phyloP scores from a whole-genome alignment of 2,888 invertebrate genomes.

The Tinea pellionella region DNA sequence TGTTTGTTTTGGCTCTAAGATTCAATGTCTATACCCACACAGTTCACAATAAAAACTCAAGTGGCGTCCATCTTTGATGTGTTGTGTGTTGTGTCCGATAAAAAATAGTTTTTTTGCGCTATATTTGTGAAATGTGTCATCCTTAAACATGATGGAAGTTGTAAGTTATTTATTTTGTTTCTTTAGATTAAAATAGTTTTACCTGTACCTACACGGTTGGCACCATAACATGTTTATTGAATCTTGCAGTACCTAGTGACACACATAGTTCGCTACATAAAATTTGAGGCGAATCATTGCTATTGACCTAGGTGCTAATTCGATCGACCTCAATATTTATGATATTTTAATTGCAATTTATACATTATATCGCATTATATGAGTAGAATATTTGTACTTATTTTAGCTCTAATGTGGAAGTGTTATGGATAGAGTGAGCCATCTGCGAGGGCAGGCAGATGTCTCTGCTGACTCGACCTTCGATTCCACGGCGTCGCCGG shows the following conservation, averaged over 20 bases:
- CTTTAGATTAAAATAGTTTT: background rate
- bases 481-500: conserved; percentile 41
- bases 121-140: background rate
- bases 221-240: background rate
- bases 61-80: conserved; percentile 67
- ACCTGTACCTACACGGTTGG: background rate
- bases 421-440: conserved; percentile 62
- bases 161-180: background rate
- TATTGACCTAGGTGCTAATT: conserved; percentile 63
- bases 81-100: conserved; percentile 49
- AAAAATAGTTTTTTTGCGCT: background rate
- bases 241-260: conserved; percentile 39
- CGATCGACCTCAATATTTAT: conserved; percentile 49
- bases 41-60: background rate
- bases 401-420: conserved; percentile 46
- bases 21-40: background rate
- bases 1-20: too few relatives aligned
- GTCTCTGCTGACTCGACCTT: conserved; percentile 44
- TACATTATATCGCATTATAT: background rate
- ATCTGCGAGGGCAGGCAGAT: conserved; percentile 48
- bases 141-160: background rate
- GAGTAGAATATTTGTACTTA: background rate
- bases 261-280: conserved; percentile 52
- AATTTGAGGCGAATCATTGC: conserved; percentile 56
- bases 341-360: conserved; percentile 4